These are phyloP conservation scores for Bufo gargarizans DNA, from an alignment of 2,113 vertebrate genomes.

Conservation along the genomic window DNA sequence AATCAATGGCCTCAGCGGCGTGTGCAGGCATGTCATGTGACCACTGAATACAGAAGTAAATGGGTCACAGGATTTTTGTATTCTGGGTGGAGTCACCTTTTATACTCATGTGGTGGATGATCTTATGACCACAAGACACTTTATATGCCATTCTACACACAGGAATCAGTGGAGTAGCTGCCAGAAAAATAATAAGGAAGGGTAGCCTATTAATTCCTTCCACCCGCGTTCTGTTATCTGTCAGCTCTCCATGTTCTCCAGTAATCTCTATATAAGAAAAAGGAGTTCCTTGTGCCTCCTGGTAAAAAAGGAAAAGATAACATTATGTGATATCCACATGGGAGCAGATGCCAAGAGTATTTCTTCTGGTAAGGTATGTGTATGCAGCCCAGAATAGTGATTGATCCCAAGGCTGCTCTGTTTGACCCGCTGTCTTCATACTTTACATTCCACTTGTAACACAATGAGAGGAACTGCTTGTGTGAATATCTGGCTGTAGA, in stretches of 20 bases:
- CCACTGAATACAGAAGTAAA: too few species aligned
- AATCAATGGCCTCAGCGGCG: too few species aligned
- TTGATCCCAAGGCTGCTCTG: not conserved
- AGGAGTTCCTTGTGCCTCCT: too few species aligned
- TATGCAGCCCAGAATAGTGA: not conserved
- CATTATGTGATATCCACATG: not conserved
- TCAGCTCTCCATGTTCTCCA: not conserved
- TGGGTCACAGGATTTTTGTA: not conserved
- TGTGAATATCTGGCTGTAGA: not conserved
- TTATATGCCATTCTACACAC: too few species aligned
- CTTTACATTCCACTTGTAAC: not conserved
- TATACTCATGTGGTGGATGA: not conserved
- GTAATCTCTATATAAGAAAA: not conserved
- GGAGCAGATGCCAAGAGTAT: not conserved
- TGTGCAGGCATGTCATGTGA: too few species aligned
- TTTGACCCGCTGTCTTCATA: not conserved
- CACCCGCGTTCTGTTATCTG: not conserved
- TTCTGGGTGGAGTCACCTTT: not conserved
- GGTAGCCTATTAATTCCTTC: not conserved
- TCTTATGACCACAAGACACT: not conserved
- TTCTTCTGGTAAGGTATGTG: not conserved
- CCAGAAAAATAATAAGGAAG: not conserved
- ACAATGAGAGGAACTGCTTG: slow-evolving; percentile 1
- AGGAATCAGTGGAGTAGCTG: not conserved
- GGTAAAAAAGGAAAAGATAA: not conserved